Base-by-base conservation (phyloP, 2,113 vertebrate species). In the Glaucomys volans region DNA sequence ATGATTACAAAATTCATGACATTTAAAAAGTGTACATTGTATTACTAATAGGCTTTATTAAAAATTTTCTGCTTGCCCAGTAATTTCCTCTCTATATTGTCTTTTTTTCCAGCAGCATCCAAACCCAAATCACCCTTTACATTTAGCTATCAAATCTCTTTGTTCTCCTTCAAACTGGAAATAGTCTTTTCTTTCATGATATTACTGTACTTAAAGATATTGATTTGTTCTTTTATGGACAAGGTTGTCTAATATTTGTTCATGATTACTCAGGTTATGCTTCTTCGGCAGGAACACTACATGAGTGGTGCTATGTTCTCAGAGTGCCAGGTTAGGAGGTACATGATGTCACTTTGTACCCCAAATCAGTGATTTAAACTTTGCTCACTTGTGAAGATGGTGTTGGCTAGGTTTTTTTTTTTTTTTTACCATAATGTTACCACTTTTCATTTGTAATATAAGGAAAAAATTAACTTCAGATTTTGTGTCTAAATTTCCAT, bases 141-240 rank as follows among this genome's bases (percentile, higher is more conserved):
- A 28, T 26, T 90, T 85, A 84, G 12, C 40, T 77, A 6, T 81
- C 35, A 12, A 14, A 81, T 57, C 4, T 71, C 37, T 57, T 91
- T 24, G n/a, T 6, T n/a, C 30, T 81, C 6, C 75, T 94, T 92
- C 82, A 47, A 47, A 47, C 22, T 66, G 16, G 37, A 77, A 86
- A 20, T 4, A 54, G 14, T 16, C 37, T 67, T 94, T 79, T 35
- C 11, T 91, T 88, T 69, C 37, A 64, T 62, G 26, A 57, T 11
- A 64, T 94, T 94, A 75, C 71, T 81, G 17, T 37, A 35, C 94
- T 90, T 87, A 71, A 90, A 80, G 76, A n/a, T 40, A 64, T 1
- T 59, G 8, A 67, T 67, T 35, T 96, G 17, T 75, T 92, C 26
- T 50, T 76, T 52, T 10, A 40, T 30, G 50, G 52, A 77, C 7